These are phyloP conservation scores for Myripristis jacobus DNA, from an alignment of 2,797 vertebrate species.

Conservation along the genomic window DNA sequence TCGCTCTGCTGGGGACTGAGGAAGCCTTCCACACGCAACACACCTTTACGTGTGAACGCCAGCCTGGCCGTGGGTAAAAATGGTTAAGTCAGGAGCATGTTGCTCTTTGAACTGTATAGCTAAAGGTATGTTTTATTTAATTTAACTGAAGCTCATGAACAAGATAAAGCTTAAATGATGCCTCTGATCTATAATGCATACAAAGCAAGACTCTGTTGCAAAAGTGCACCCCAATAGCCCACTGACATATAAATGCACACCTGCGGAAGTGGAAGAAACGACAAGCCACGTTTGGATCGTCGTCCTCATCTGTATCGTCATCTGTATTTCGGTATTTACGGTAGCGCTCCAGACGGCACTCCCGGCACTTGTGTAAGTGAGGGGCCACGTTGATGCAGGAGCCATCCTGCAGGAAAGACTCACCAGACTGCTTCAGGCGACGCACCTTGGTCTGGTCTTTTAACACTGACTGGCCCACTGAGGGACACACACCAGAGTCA, in stretches of 20 bases:
- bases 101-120: background rate
- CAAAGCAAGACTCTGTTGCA: background rate
- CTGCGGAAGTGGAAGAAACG: conserved; percentile 99
- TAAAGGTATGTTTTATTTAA: too few species aligned
- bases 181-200: background rate
- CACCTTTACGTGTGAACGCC: conserved; percentile 96
- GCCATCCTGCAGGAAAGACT: conserved; percentile 98
- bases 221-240: background rate
- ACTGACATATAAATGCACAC: conserved; percentile 65
- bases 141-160: too few species aligned
- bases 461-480: conserved; percentile 97
- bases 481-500: conserved; percentile 22
- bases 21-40: conserved; percentile 97
- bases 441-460: conserved; percentile 98
- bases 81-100: background rate
- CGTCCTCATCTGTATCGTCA: conserved; percentile 95
- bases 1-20: conserved; percentile 98
- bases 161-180: too few species aligned
- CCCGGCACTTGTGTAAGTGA: conserved; percentile 98
- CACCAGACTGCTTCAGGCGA: conserved; percentile 96
- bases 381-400: conserved; percentile 99
- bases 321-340: conserved; percentile 92
- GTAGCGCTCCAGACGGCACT: conserved; percentile 97
- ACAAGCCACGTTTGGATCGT: conserved; percentile 98
- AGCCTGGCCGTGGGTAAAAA: conserved; percentile 80